Percentiles rank a stretch among this genome's conserved stretches.
Evolutionary conservation across 2,888 invertebrate species (phyloP).

Genomic region (Chironomus riparius): DNA sequence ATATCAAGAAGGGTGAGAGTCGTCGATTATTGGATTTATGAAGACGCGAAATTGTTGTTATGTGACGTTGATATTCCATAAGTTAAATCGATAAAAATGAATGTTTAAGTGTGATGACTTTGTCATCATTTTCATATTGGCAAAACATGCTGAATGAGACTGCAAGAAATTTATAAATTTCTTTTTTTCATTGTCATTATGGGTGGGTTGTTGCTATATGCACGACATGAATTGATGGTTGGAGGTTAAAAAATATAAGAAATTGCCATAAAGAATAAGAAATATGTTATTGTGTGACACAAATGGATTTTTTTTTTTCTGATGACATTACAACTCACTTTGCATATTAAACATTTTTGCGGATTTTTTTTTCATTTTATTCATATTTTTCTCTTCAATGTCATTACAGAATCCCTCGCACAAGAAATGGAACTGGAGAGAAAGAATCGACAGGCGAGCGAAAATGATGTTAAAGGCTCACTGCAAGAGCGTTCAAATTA

Average conservation of each 20-base stretch:
- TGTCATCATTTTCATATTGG: not conserved
- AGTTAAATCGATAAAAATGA: slow-evolving; percentile 24
- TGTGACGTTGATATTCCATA: not conserved
- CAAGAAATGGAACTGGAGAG: slow-evolving; percentile 83
- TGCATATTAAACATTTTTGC: slow-evolving; percentile 16
- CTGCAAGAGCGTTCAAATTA: slow-evolving; percentile 72
- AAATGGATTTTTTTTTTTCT: slow-evolving; percentile 19
- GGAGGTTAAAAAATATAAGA: no score
- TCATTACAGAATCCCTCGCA: slow-evolving; percentile 66
- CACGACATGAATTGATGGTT: not conserved
- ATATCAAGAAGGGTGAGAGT: not conserved
- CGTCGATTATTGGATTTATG: slow-evolving; percentile 25
- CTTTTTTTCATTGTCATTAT: not conserved
- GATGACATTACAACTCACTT: slow-evolving; percentile 19
- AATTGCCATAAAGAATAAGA: not conserved
- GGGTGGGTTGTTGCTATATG: not conserved
- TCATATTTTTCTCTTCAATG: slow-evolving; percentile 34
- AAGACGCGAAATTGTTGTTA: not conserved
- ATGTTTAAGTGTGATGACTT: slow-evolving; percentile 22
- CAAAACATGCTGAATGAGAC: not conserved
- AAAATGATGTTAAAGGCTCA: slow-evolving; percentile 78
- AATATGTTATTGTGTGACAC: not conserved
- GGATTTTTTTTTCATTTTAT: slow-evolving; percentile 28
- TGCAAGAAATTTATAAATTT: not conserved
- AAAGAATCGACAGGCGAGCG: slow-evolving; percentile 67